Evolutionary conservation across 2,113 vertebrate genomes (phyloP), one percentile per base, ranked within the genome.

Genomic region (Sphaerodactylus townsendi): DNA sequence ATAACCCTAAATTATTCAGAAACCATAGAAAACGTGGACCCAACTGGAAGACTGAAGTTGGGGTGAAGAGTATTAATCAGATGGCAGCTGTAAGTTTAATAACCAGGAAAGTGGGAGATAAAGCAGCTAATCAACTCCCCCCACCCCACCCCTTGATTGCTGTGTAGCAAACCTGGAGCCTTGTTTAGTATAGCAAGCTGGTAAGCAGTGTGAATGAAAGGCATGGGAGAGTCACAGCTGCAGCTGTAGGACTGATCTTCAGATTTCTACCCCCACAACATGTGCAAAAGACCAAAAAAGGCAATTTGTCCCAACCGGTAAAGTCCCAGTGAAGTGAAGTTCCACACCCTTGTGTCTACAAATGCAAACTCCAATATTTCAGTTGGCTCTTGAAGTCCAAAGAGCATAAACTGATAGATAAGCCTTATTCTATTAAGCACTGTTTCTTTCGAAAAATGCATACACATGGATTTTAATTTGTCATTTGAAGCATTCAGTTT

Each of bases 361-460:
- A 39, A 59, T 59, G 13, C 30, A 84, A 50, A 84, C 30, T 39
- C 14, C 35, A 84, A 10, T 84, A 77, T 44, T 84, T 77, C 41
- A 71, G n/a, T 30, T 37, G 64, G 1, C 3, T 89, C 5, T 85
- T 44, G 10, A 89, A 82, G 64, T 1, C 77, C 53, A 56, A 79
- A 37, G 74, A 14, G 56, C 0, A 41, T n/a, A 78, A 65, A 64
- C 23, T 81, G 66, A n/a, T 30, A 73, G 69, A 28, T 19, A 73
- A 83, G 53, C 28, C 1, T 13, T 80, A 76, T 79, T 84, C 82
- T 79, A 86, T 82, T 64, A 87, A 75, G 17, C 35, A 13, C 2
- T 35, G 46, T 1, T 83, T 72, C 35, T 48, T 59, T 70, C 66
- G 5, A 15, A 53, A 72, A 65, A 62, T 59, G 66, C 41, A 78